A percentile compares a stretch with the other conserved stretches of the same genome.
Evolutionary conservation across 2,113 vertebrate genomes (phyloP).

Genomic region (Limanda limanda): DNA sequence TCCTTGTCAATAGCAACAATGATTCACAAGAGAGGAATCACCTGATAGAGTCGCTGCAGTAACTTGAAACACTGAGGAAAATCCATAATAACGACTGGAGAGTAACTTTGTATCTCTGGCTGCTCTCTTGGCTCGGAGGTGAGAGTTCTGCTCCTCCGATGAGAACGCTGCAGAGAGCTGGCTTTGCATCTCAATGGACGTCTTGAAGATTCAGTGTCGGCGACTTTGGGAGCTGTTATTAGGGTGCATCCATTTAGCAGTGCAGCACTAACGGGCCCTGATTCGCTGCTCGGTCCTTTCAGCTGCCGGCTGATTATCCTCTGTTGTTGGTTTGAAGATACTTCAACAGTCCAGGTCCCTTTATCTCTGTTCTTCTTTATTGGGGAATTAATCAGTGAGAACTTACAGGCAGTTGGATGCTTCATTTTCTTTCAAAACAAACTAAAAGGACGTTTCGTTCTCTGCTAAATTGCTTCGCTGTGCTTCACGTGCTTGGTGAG

Average conservation of each 20-base stretch:
- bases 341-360: background rate
- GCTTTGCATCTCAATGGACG: constrained; percentile 47
- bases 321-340: constrained; percentile 13
- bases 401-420: background rate
- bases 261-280: constrained; percentile 15
- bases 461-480: background rate
- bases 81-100: constrained; percentile 53
- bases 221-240: constrained; percentile 34
- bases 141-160: constrained; percentile 27
- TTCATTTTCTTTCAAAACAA: background rate
- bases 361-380: background rate
- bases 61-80: constrained; percentile 28
- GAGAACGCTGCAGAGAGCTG: constrained; percentile 21
- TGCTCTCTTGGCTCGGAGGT: background rate
- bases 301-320: constrained; percentile 28
- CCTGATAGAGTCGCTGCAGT: constrained; percentile 21
- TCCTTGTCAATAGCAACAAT: no score
- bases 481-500: background rate
- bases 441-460: background rate
- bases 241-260: constrained; percentile 24
- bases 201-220: constrained; percentile 34
- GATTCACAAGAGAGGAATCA: constrained; percentile 16
- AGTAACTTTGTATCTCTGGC: constrained; percentile 16
- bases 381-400: background rate
- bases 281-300: constrained; percentile 19